Percentiles rank a stretch among this genome's conserved stretches.
phyloP scores from a whole-genome alignment of 2,888 invertebrate species.

The Ceramica pisi region DNA sequence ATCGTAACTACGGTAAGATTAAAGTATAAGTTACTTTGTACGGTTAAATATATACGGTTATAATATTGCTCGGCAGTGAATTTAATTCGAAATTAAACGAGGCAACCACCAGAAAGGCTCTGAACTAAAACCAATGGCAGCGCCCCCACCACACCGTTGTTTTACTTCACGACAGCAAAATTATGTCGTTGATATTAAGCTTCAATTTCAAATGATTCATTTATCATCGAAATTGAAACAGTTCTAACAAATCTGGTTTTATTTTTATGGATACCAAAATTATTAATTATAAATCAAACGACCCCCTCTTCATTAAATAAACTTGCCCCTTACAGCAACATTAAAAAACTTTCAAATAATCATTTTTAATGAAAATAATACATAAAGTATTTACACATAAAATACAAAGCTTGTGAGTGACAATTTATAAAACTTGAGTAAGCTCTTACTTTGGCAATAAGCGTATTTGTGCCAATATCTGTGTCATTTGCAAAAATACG shows the following conservation, averaged over 20 bases:
- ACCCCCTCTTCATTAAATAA: slow-evolving; percentile 15
- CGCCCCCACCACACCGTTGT: background rate
- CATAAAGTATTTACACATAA: slow-evolving; percentile 56
- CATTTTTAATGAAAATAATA: slow-evolving; percentile 38
- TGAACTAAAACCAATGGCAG: background rate
- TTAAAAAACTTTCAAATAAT: slow-evolving; percentile 35
- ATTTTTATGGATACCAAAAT: background rate
- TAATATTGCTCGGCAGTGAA: slow-evolving; percentile 9
- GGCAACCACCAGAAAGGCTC: background rate
- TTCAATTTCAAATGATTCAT: slow-evolving; percentile 4
- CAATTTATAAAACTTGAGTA: slow-evolving; percentile 44
- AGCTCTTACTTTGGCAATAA: slow-evolving; percentile 30
- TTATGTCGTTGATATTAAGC: background rate
- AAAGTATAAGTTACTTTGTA: slow-evolving; percentile 36
- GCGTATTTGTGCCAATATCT: slow-evolving; percentile 13
- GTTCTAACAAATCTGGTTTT: background rate
- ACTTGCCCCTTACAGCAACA: slow-evolving; percentile 18
- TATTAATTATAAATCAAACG: slow-evolving; percentile 19
- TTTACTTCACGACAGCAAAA: background rate
- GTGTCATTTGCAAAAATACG: background rate
- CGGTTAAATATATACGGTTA: slow-evolving; percentile 25
- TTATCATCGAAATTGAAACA: background rate
- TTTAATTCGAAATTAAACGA: slow-evolving; percentile 1
- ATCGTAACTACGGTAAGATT: slow-evolving; percentile 35
- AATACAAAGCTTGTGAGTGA: slow-evolving; percentile 41